phyloP scores from a whole-genome alignment of 1,140 invertebrate genomes.

The Macrobrachium rosenbergii region DNA sequence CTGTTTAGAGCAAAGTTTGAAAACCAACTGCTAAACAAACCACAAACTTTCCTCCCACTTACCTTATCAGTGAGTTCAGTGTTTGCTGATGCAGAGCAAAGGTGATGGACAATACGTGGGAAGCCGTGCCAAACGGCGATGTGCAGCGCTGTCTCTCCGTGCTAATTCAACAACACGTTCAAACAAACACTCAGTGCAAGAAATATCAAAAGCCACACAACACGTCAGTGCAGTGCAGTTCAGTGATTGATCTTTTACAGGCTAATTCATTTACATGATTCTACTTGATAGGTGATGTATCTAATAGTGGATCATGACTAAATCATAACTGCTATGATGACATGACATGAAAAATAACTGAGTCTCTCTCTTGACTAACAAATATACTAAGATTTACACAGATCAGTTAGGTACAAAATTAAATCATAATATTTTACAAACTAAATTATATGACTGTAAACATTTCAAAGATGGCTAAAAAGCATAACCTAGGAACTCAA shows the following conservation, averaged over 20 bases:
- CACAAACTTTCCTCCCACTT: not conserved
- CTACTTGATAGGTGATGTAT: too few relatives aligned
- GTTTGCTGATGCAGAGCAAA: constrained; percentile 72
- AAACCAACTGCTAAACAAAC: too few relatives aligned
- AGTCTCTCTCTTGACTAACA: too few relatives aligned
- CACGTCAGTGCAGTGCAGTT: not conserved
- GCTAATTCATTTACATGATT: too few relatives aligned
- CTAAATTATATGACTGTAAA: too few relatives aligned
- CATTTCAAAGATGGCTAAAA: too few relatives aligned
- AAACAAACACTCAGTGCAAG: constrained; percentile 16
- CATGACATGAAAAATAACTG: not conserved
- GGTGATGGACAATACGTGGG: constrained; percentile 71
- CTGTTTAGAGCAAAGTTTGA: not conserved
- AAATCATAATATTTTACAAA: too few relatives aligned
- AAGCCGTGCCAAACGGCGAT: constrained; percentile 76
- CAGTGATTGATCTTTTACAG: not conserved
- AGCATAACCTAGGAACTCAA: constrained; percentile 12
- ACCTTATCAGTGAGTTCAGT: constrained; percentile 70
- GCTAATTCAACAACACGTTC: constrained; percentile 68
- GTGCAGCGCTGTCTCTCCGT: constrained; percentile 75
- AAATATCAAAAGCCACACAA: not conserved
- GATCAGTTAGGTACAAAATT: too few relatives aligned
- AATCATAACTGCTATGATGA: not conserved
- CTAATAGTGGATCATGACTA: too few relatives aligned
- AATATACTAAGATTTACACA: too few relatives aligned